Conservation (phyloP, 2,888 invertebrate species). For the Pimpla rufipes region DNA sequence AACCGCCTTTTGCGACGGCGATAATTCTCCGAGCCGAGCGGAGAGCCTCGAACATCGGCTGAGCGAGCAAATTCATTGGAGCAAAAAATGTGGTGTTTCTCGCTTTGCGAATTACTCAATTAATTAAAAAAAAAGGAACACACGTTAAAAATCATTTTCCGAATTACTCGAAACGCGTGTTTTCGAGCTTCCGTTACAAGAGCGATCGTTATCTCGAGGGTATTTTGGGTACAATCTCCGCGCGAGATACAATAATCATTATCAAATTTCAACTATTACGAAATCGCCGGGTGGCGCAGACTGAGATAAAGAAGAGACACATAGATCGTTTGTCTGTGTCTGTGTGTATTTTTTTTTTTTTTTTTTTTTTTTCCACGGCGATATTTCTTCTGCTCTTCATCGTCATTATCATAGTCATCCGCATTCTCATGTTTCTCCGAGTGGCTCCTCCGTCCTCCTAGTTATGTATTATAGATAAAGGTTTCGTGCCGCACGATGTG, state of each 20-base stretch:
- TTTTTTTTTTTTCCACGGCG: not conserved
- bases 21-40: not conserved
- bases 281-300: not conserved
- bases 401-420: conserved; percentile 10
- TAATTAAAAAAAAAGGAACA: not conserved
- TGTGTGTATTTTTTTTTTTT: not conserved
- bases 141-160: not conserved
- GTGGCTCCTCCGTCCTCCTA: not conserved
- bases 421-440: conserved; percentile 3
- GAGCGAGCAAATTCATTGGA: not conserved
- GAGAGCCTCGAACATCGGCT: not conserved
- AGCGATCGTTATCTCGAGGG: not conserved
- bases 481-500: conserved; percentile 25
- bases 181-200: not conserved
- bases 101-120: not conserved
- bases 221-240: not conserved
- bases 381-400: conserved; percentile 1
- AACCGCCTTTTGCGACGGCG: too few relatives aligned
- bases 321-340: not conserved
- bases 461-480: conserved; percentile 37
- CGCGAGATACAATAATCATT: not conserved
- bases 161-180: not conserved
- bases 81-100: not conserved
- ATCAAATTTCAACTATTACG: not conserved
- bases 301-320: not conserved